Base-by-base conservation (phyloP, 64 coral and sea anemone species). In the Montipora cactus region DNA sequence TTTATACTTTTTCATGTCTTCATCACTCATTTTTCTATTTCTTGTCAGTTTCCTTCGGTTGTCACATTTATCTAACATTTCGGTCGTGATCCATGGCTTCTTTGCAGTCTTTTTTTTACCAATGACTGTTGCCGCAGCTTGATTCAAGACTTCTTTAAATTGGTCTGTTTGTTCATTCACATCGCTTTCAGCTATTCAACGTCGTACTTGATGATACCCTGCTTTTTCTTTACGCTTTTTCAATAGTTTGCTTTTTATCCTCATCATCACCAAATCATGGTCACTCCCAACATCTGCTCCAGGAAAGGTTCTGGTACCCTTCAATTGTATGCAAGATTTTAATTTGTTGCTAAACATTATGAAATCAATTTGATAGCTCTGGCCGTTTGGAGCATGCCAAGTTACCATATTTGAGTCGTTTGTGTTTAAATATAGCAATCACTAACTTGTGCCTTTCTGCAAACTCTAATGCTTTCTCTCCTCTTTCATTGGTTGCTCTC, bases 321-420 rank as follows among this genome's bases (percentile, higher is more conserved):
- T 57, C 48, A 57, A 4, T 59, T 83, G 50, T 7, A 4, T 83
- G 21, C 49, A 57, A 57, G 80, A 57, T 83, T 82, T 47, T 57
- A 50, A 82, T 82, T 58, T 82, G 50, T 59, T 46, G n/a, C 49
- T 49, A 52, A 14, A 10, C 21, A 82, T 20, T 82, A 82, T 82
- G 80, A 82, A 82, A 21, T 82, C 80, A 50, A 59, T 82, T 58
- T 82, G 37, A 16, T 82, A 58, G 49, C 28, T 50, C 21, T 50
- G 15, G 21, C 80, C 80, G 21, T 52, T 52, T 82, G 80, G 80
- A 50, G 80, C n/a, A 16, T 82, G 19, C 80, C 80, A 59, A 14
- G 80, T 82, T 50, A 82, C 80, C 59, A 59, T 82, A 14, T 50
- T 82, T 82, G 80, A 8, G 28, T 16, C 80, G 44, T 82, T 59